Evolutionary conservation across 2,113 vertebrate genomes (phyloP), one percentile per base, ranked within the genome.

Genomic region (Chionomys nivalis): DNA sequence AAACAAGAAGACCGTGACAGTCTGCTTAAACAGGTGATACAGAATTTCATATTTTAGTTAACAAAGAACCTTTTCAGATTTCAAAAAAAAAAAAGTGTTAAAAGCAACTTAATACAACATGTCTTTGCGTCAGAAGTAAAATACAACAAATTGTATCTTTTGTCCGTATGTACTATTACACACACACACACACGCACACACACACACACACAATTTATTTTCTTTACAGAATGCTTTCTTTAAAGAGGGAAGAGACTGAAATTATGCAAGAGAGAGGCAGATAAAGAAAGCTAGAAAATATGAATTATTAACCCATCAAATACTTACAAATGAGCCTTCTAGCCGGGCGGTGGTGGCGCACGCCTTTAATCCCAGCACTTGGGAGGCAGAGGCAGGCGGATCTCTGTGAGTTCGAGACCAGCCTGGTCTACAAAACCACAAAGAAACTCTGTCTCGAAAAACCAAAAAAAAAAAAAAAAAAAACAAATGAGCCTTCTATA

Each of bases 71-170:
- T 96, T 93, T 97, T 98, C 44, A 12, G 44, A 73, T 96, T 98
- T 98, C 66, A 96, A 92, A 98, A 98, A 97, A 73, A 76, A 47
- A 31, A 21, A 77, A 77, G 5, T 33, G 23, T 72, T 7, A 94
- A 92, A 95, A 93, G 55, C 66, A 93, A 73, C 87, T 87, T 17
- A 90, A 55, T 93, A 91, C 31, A 77, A 10, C 58, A 96, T 98
- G 98, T 97, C 88, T 96, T 97, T 97, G 96, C 96, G 92, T 78
- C 97, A 97, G 94, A 98, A 98, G 97, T 98, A 98, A 98, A 98
- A 98, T 98, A 98, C 98, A 98, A 97, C 19, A 96, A 97, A 87
- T 94, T 98, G 97, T 98, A 98, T 98, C 98, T 98, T 97, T 98
- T 98, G 98, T 98, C 98, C 94, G 97, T 93, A 96, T 97, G 58